These are phyloP conservation scores for Sphyrna mokarran DNA, from an alignment of 2,113 vertebrate species.

Conservation along the genomic window DNA sequence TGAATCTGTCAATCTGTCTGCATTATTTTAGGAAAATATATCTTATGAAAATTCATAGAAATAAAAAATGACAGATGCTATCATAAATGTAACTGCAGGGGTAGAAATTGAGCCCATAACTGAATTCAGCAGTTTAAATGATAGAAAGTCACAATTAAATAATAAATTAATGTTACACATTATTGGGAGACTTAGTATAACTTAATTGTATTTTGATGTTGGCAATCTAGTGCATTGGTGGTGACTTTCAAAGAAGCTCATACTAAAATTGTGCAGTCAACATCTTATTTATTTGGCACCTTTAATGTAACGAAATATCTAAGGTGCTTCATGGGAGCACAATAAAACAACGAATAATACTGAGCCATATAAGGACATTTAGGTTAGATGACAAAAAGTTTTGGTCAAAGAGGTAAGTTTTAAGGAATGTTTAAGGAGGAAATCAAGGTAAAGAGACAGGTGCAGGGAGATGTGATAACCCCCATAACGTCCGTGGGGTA, in stretches of 20 bases:
- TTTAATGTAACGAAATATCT: not conserved
- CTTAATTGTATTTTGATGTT: not conserved
- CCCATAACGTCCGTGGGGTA: no score
- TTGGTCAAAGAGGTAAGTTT: not conserved
- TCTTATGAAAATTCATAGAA: not conserved
- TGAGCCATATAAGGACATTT: not conserved
- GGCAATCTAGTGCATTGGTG: not conserved
- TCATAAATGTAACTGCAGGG: not conserved
- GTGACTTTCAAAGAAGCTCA: not conserved
- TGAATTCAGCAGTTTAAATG: not conserved
- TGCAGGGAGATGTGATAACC: no score
- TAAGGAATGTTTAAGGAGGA: not conserved
- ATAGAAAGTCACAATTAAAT: not conserved
- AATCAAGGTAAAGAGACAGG: not conserved
- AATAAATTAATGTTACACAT: not conserved
- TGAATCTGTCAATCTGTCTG: not conserved
- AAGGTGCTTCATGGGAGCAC: not conserved
- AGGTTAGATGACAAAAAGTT: not conserved
- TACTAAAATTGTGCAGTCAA: not conserved
- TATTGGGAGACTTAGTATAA: not conserved
- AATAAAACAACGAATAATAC: not conserved
- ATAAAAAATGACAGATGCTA: not conserved
- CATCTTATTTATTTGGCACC: not conserved
- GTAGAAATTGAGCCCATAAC: slow-evolving; percentile 2
- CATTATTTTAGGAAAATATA: not conserved